Conservation (phyloP, 1,140 invertebrate species). For the Eurosta solidaginis region DNA sequence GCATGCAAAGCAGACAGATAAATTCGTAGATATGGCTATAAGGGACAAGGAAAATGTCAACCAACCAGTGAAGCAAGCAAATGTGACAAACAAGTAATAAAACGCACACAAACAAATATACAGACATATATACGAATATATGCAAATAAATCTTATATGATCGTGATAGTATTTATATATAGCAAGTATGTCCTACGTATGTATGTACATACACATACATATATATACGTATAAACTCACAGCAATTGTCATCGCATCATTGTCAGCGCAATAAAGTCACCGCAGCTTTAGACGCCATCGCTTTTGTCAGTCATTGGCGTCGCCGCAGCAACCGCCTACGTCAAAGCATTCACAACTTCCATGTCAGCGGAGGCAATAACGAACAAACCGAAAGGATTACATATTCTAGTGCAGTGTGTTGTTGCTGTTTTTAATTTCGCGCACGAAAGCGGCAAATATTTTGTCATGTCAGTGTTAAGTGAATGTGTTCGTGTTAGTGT, state of each 20-base stretch:
- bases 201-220: background rate
- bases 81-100: slow-evolving; percentile 21
- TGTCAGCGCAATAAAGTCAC: slow-evolving; percentile 21
- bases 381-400: slow-evolving; percentile 6
- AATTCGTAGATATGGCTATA: too few species aligned
- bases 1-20: background rate
- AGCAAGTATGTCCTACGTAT: too few species aligned
- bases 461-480: slow-evolving; percentile 11
- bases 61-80: slow-evolving; percentile 13
- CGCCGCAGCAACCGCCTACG: slow-evolving; percentile 10
- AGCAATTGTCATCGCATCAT: slow-evolving; percentile 10
- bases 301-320: slow-evolving; percentile 5
- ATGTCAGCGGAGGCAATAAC: background rate
- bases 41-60: slow-evolving; percentile 15
- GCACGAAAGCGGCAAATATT: slow-evolving; percentile 12
- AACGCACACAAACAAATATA: background rate
- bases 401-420: background rate
- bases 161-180: background rate
- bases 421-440: slow-evolving; percentile 11
- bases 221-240: background rate
- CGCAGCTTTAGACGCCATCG: slow-evolving; percentile 14
- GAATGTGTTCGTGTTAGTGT: background rate
- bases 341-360: background rate
- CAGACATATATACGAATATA: background rate
- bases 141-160: background rate